Evolutionary conservation across 2,888 invertebrate genomes (phyloP), one percentile per base, ranked within the genome.

Genomic region (Heteropelma amictum): DNA sequence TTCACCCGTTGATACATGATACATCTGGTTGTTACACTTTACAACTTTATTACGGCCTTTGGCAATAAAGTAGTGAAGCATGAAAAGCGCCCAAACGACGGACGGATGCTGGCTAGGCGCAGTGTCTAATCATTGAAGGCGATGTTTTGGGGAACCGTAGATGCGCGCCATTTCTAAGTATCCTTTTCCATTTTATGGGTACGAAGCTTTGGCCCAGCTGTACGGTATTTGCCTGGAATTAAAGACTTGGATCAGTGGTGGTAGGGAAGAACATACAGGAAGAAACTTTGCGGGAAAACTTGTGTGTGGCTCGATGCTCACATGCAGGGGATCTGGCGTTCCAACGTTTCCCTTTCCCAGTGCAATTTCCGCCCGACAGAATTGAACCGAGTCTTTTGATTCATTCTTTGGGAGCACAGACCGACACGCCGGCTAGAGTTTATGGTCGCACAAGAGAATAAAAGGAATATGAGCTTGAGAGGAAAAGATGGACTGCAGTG

Each of bases 301-400:
- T 10, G 17, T 35, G 12, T 12, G 12, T 38, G 10, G 8, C 12
- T 30, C 38, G 38, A 33, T 33, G 14, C 17, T 74, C 60, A 35
- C 26, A 12, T 45, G 17, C 30, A 42, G 10, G 8, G 23, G 40
- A 33, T 65, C 47, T 30, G 30, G 38, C 49, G 42, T 12, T 38
- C 23, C 49, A 21, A 33, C 63, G 68, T 30, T 49, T 28, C 40
- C 38, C 28, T 30, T 33, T 28, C 21, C 53, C 23, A 45, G 33
- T 47, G 54, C 30, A 45, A 60, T 64, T 75, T 72, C 69, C 70
- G 67, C 47, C 63, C 73, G 77, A 75, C 72, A 74, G 60, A 51
- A 45, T 71, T 68, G 35, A 23, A 51, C 28, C 42, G 40, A 10
- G 14, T 68, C 56, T 56, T 56, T 7, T 64, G 51, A 19, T 64